A percentile compares a stretch with the other conserved stretches of the same genome.
phyloP scores from a whole-genome alignment of 2,888 invertebrate genomes.

The Dorcus hopei region DNA sequence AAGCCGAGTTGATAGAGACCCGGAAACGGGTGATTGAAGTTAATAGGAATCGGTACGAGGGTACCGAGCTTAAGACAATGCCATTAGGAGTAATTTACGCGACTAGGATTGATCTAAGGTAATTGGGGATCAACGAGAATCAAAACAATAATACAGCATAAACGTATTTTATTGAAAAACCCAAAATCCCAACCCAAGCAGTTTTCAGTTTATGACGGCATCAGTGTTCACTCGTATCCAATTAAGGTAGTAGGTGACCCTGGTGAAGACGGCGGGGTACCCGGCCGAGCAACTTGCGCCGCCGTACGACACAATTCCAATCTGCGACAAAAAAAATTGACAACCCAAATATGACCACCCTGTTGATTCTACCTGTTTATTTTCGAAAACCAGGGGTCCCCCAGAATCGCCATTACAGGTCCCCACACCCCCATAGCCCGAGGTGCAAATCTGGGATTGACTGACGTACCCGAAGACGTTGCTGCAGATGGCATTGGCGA shows the following conservation, averaged over 20 bases:
- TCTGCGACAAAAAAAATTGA: neutral
- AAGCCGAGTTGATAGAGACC: too few relatives aligned
- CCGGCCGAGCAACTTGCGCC: conserved; percentile 10
- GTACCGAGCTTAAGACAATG: too few relatives aligned
- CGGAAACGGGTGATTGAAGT: too few relatives aligned
- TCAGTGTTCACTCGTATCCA: conserved; percentile 10
- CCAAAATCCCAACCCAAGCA: too few relatives aligned
- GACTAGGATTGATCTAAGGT: too few relatives aligned
- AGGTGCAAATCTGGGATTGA: conserved; percentile 8
- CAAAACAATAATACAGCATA: too few relatives aligned
- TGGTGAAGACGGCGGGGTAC: conserved; percentile 10
- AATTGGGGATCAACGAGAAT: too few relatives aligned
- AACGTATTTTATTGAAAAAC: too few relatives aligned
- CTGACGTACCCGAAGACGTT: conserved; percentile 2
- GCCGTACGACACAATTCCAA: conserved; percentile 15
- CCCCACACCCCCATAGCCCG: conserved; percentile 1
- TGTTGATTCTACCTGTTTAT: conserved; percentile 5
- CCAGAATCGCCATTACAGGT: conserved; percentile 16
- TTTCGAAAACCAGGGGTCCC: conserved; percentile 6
- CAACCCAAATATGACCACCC: neutral
- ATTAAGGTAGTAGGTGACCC: conserved; percentile 9
- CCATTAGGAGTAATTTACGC: too few relatives aligned
- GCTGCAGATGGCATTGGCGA: conserved; percentile 6
- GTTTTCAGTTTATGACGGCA: neutral
- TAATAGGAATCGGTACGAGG: too few relatives aligned